A percentile compares a stretch with the other conserved stretches of the same genome.
phyloP scores from a whole-genome alignment of 1,140 invertebrate genomes.

The Danaus plexippus region DNA sequence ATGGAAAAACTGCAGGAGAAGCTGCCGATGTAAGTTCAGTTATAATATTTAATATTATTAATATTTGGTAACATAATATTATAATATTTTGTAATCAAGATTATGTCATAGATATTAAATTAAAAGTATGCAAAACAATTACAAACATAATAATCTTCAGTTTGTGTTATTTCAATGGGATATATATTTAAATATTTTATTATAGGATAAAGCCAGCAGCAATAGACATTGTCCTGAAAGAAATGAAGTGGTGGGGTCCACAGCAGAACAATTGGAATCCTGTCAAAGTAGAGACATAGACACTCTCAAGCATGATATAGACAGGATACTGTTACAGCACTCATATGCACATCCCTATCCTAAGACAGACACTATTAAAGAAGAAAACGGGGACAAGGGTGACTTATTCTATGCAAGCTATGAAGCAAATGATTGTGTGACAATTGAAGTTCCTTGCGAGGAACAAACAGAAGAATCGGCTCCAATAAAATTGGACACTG shows the following conservation, averaged over 20 bases:
- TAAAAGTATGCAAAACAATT: neutral
- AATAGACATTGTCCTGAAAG: constrained; percentile 53
- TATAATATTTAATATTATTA: constrained; percentile 2
- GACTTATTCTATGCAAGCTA: constrained; percentile 80
- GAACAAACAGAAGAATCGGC: constrained; percentile 72
- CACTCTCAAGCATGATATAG: constrained; percentile 58
- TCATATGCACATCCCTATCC: constrained; percentile 71
- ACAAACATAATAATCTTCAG: neutral
- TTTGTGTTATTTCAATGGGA: neutral
- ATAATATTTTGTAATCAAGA: neutral
- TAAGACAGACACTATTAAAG: constrained; percentile 43
- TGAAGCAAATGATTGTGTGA: constrained; percentile 80
- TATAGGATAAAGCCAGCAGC: constrained; percentile 48
- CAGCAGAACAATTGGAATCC: constrained; percentile 87
- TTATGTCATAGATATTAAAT: neutral
- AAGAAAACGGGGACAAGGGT: constrained; percentile 65
- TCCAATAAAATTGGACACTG: constrained; percentile 47
- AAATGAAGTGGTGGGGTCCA: constrained; percentile 82
- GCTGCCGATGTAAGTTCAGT: constrained; percentile 74
- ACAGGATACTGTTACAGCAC: constrained; percentile 68
- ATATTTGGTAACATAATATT: neutral
- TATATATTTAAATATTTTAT: constrained; percentile 3
- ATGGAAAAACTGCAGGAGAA: constrained; percentile 79
- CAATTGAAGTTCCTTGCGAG: constrained; percentile 78
- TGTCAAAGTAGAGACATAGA: constrained; percentile 71